Evolutionary conservation across 2,888 invertebrate genomes (phyloP).

Genomic region (Hydropsyche betteni): DNA sequence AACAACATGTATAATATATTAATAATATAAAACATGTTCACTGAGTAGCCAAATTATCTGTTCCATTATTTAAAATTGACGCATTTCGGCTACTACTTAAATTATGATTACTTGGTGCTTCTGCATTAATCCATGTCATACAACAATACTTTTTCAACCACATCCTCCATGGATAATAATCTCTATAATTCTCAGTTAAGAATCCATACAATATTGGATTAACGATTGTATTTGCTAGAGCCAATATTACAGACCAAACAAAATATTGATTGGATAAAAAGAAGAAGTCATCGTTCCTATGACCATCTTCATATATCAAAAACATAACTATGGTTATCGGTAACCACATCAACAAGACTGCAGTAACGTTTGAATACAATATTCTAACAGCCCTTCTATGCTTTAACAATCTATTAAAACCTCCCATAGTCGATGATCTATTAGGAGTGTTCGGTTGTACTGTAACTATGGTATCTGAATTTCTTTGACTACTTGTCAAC

Average conservation of each 20-base stretch:
- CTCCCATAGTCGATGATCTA: conserved; percentile 27
- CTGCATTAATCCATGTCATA: background rate
- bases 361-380: conserved; percentile 64
- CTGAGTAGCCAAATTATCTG: background rate
- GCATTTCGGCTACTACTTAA: conserved; percentile 22
- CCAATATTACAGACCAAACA: conserved; percentile 62
- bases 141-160: conserved; percentile 25
- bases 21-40: background rate
- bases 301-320: conserved; percentile 66
- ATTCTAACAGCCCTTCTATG: conserved; percentile 66
- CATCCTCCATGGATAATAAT: conserved; percentile 34
- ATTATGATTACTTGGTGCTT: background rate
- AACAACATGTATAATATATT: background rate
- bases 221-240: conserved; percentile 66
- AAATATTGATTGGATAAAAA: conserved; percentile 66
- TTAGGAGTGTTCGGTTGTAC: background rate
- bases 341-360: conserved; percentile 68
- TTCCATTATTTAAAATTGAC: conserved; percentile 2
- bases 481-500: conserved; percentile 61
- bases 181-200: conserved; percentile 65
- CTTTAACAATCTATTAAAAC: conserved; percentile 59
- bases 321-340: conserved; percentile 66
- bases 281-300: conserved; percentile 62
- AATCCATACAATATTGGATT: conserved; percentile 68
- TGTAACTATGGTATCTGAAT: conserved; percentile 52